A percentile compares a stretch with the other conserved stretches of the same genome.
phyloP scores from a whole-genome alignment of 2,888 invertebrate genomes.

The Crossocerus cetratus region DNA sequence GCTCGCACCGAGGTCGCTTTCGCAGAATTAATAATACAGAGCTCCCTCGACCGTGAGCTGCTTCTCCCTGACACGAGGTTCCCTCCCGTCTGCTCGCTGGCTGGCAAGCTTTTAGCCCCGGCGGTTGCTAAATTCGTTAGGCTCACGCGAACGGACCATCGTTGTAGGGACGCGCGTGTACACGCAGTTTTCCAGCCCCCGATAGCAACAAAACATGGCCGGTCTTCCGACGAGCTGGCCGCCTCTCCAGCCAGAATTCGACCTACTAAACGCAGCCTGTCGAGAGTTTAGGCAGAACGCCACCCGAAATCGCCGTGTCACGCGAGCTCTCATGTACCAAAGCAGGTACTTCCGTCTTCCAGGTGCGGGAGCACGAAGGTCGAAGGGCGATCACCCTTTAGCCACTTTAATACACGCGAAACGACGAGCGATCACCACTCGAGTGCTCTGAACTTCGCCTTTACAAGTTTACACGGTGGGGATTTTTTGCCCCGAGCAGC shows the following conservation, averaged over 20 bases:
- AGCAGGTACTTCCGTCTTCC: background rate
- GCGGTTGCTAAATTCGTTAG: constrained; percentile 47
- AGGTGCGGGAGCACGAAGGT: constrained; percentile 29
- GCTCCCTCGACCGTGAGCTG: too few species aligned
- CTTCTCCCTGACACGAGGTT: too few species aligned
- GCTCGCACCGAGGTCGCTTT: background rate
- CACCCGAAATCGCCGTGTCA: constrained; percentile 21
- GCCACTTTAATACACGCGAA: too few species aligned
- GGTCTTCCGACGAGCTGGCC: background rate
- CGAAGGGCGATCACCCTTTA: constrained; percentile 40
- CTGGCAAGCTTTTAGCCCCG: constrained; percentile 42
- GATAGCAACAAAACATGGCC: too few species aligned
- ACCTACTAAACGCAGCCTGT: background rate
- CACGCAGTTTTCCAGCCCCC: background rate
- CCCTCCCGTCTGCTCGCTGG: background rate
- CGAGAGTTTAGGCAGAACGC: background rate
- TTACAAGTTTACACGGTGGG: too few species aligned
- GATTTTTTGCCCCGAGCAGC: background rate
- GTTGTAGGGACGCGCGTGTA: constrained; percentile 16
- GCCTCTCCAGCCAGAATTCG: too few species aligned
- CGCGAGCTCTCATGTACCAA: constrained; percentile 35
- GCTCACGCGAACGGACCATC: constrained; percentile 38
- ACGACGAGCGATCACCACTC: too few species aligned
- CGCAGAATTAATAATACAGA: constrained; percentile 39
- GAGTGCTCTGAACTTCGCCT: background rate